These are phyloP conservation scores for Plemyria rubiginata DNA, from an alignment of 2,888 invertebrate species.

Conservation along the genomic window DNA sequence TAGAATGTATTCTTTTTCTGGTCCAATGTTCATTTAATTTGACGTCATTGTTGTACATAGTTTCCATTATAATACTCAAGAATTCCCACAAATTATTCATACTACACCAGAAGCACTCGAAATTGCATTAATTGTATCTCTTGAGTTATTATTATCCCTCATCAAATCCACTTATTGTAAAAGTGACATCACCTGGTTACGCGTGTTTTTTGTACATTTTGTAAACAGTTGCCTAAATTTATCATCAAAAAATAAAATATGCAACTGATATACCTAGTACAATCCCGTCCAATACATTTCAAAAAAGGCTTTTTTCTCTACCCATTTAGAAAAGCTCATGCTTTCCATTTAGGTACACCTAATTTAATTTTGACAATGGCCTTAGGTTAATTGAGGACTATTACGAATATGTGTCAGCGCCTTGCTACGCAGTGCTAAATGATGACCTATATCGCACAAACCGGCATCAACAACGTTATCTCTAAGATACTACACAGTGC, in stretches of 20 bases:
- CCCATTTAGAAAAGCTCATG: neutral
- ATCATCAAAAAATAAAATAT: neutral
- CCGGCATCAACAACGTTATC: slow-evolving; percentile 51
- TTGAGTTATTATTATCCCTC: neutral
- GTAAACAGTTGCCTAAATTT: slow-evolving; percentile 7
- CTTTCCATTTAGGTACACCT: slow-evolving; percentile 5
- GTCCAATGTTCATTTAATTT: slow-evolving; percentile 52
- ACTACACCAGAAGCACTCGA: slow-evolving; percentile 2
- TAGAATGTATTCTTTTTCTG: slow-evolving; percentile 12
- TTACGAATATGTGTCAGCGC: slow-evolving; percentile 79
- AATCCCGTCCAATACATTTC: neutral
- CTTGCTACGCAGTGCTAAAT: slow-evolving; percentile 50
- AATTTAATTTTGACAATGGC: slow-evolving; percentile 25
- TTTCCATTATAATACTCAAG: slow-evolving; percentile 66
- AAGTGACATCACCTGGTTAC: slow-evolving; percentile 10
- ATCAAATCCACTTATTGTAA: neutral
- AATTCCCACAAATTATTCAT: slow-evolving; percentile 40
- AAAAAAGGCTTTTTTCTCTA: neutral
- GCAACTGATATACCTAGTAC: too few relatives aligned
- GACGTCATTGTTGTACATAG: slow-evolving; percentile 78
- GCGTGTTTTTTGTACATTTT: slow-evolving; percentile 4
- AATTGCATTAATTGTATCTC: neutral
- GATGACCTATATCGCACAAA: slow-evolving; percentile 63
- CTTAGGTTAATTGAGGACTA: slow-evolving; percentile 70
- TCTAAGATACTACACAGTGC: slow-evolving; percentile 48